Conservation (phyloP, 2,113 vertebrate genomes). For the Petromus typicus region DNA sequence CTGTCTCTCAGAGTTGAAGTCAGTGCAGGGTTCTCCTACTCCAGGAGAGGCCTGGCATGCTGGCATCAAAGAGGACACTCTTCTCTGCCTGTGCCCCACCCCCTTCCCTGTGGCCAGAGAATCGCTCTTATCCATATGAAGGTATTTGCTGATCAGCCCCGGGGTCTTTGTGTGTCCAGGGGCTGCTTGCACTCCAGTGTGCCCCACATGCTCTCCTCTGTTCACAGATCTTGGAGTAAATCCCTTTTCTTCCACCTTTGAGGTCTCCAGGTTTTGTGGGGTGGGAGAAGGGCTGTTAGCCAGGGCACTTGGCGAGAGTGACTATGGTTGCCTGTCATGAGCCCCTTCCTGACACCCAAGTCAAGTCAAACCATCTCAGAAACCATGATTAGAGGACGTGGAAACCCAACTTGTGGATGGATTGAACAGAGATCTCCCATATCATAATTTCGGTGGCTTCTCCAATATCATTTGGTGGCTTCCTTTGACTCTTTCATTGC, state of each 20-base stretch:
- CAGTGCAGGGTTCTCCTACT: neutral
- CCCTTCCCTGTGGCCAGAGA: neutral
- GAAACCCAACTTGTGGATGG: neutral
- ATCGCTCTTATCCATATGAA: neutral
- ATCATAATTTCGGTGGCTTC: too few relatives aligned
- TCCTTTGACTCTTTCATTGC: neutral
- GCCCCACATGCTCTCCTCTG: rapidly evolving
- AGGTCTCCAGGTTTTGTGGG: rapidly evolving
- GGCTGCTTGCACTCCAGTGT: neutral
- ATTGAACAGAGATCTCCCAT: neutral
- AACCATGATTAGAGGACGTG: rapidly evolving
- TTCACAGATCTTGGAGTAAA: neutral
- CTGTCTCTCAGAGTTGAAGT: neutral
- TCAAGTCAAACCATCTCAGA: neutral
- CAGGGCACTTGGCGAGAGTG: rapidly evolving
- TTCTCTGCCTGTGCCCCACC: rapidly evolving
- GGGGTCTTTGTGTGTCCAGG: too few relatives aligned
- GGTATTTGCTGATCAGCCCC: rapidly evolving
- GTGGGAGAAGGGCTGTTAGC: rapidly evolving
- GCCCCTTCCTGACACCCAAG: neutral
- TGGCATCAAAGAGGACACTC: neutral
- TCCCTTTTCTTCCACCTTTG: rapidly evolving
- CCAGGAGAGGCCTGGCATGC: neutral
- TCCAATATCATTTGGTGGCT: too few relatives aligned
- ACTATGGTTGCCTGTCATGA: neutral